Evolutionary conservation across 2,888 invertebrate species (phyloP), one percentile per base, ranked within the genome.

Genomic region (Chrysodeixis includens): DNA sequence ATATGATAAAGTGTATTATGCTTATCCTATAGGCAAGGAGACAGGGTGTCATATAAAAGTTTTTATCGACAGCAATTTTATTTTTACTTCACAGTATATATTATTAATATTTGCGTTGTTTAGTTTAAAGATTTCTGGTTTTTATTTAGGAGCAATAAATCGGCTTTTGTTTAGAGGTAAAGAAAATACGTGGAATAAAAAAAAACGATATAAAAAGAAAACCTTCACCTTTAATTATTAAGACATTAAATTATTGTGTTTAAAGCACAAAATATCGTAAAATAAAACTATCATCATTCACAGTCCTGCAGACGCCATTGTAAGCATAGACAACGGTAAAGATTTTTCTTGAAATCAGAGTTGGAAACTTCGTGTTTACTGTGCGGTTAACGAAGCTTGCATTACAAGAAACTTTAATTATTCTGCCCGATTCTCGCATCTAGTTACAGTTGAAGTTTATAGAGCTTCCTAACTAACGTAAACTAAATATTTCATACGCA

Each of bases 391-490:
- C 64, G 20, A 22, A 4, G 18, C 12, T 56, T 32, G 20, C 8
- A 9, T 51, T 65, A 62, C 40, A 44, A 56, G 30, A 56, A 76
- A 76, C 51, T 71, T 61, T 57, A 69, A 72, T 72, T 74, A 60
- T 74, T 60, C 40, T 55, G 60, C 71, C 56, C 30, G 56, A 71
- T 66, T 66, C 57, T 53, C 61, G 56, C 44, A 62, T 71, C 71
- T 62, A 56, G 66, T 75, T 75, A 62, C 49, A 8, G 20, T 12
- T 51, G 65, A 46, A 66, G 51, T 73, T 66, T 73, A 56, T 62
- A 57, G 65, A 60, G 62, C 72, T 73, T 65, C 53, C 44, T 10
- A 69, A 64, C 71, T 32, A 49, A 59, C 30, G 54, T 49, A 5
- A 44, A 54, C 59, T 60, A 62, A 66, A 62, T 71, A 62, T 52